Base-by-base conservation (phyloP, 2,113 vertebrate genomes). In the Stegastes partitus region DNA sequence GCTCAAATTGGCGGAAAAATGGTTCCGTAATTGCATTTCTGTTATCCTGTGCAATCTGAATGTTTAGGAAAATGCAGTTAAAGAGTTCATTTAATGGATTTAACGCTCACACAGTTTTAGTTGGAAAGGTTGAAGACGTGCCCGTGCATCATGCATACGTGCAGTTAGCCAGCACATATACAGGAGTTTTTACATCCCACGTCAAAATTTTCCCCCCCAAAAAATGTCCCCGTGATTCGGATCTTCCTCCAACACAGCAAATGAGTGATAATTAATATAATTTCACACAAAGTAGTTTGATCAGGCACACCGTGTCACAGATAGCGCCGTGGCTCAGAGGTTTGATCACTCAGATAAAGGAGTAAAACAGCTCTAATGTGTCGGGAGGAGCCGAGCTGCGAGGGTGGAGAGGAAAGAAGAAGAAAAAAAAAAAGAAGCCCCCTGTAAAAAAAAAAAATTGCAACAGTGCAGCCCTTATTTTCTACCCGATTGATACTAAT, bases 401-500 rank as follows among this genome's bases (percentile, higher is more conserved):
- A 23, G 23, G 14, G 26, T 61, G 42, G 50, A 37, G 2, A 6
- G 14, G n/a, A n/a, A n/a, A n/a, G n/a, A n/a, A n/a, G n/a, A n/a
- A n/a, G n/a, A n/a, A n/a, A n/a, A n/a, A n/a, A n/a, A 1, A 9
- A 57, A 75, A 74, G 74, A 39, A 81, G n/a, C 44, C 63, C 74
- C 73, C 69, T 68, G 50, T 34, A 68, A 65, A 77, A 87, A 86
- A 77, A 68, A 65, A 77, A 87, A 86, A 77, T 68, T 82, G 77
- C 61, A 81, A 82, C 78, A 70, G 68, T 78, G 82, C 79, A 84
- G 77, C 75, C 85, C 82, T 79, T 90, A 83, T 91, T 85, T 89
- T 87, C 77, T 85, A 82, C 75, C 19, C 49, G 56, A 89, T 84
- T 89, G 88, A 91, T 91, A 80, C 85, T 93, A 93, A 93, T 93